These are phyloP conservation scores for Volucella inanis DNA, from an alignment of 2,888 invertebrate species.

Conservation along the genomic window DNA sequence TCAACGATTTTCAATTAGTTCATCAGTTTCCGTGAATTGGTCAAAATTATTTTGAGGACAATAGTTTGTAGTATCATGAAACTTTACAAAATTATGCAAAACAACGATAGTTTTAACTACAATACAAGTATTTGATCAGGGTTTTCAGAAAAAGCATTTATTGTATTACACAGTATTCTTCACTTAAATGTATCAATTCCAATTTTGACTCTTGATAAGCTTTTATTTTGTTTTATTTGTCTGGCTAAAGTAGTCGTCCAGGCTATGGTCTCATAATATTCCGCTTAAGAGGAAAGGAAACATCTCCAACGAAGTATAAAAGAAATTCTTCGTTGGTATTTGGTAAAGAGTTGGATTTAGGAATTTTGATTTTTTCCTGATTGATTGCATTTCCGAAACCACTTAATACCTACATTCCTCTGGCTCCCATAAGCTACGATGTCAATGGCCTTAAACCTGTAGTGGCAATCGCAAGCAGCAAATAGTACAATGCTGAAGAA, in stretches of 20 bases:
- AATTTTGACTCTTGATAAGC: not conserved
- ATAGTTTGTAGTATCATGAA: conserved; percentile 33
- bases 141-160: not conserved
- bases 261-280: conserved; percentile 76
- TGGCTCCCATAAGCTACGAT: conserved; percentile 14
- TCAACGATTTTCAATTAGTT: not conserved
- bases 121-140: not conserved
- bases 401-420: conserved; percentile 35
- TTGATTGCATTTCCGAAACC: conserved; percentile 70
- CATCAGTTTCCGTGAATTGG: not conserved
- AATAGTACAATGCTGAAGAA: too few relatives aligned
- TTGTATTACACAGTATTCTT: not conserved
- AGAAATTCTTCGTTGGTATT: too few relatives aligned
- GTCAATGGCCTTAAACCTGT: too few relatives aligned
- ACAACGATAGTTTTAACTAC: not conserved
- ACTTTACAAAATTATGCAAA: conserved; percentile 35
- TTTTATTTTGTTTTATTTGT: not conserved
- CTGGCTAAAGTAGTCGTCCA: conserved; percentile 15
- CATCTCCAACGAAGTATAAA: conserved; percentile 73
- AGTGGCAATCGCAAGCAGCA: too few relatives aligned
- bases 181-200: not conserved
- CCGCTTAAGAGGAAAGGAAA: conserved; percentile 70
- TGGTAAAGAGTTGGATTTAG: conserved; percentile 28
- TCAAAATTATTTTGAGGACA: conserved; percentile 43
- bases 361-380: conserved; percentile 57